Base-by-base conservation (phyloP, 1,140 invertebrate species). In the Neotoxoptera formosana region DNA sequence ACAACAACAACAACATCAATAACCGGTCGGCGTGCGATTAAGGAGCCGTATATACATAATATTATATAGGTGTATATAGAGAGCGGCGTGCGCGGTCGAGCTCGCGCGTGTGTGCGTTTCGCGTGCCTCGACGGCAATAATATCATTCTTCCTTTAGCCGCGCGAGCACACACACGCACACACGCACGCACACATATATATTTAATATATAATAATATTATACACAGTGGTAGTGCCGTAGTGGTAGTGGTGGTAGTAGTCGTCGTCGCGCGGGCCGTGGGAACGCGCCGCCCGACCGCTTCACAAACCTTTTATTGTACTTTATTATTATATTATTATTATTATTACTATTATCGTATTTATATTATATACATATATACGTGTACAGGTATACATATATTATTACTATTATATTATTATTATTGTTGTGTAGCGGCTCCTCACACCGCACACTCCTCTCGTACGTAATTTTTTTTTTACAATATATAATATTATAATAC, bases 261-360 rank as follows among this genome's bases (percentile, higher is more conserved):
- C n/a, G n/a, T 56, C 11, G 87, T 51, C 47, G 87, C 87, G 87
- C 87, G 87, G 87, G 87, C 87, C 87, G 87, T 89, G 87, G 87
- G 87, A 89, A 89, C 87, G 87, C 47, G 48, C 87, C 87, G 87
- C 87, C 87, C 87, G 87, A 89, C 87, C 51, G 87, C 87, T 89
- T 89, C 87, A 89, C 87, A 89, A 89, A 89, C 87, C 87, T 89
- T 89, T 89, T 88, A 88, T 89, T 89, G 87, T 53, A 89, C 45
- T 88, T 88, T 88, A 89, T 53, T 56, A 56, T 89, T 45, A 45
- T 83, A 36, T 87, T 87, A 89, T 53, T 53, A 53, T 89, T 45
- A 45, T 83, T 83, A 41, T 83, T 56, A 41, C 47, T 86, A 45
- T 45, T 86, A 47, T 86, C 30, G 84, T 86, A 41, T 41, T 25